Base-by-base conservation (phyloP, 2,888 invertebrate genomes). In the Caenorhabditis wallacei region DNA sequence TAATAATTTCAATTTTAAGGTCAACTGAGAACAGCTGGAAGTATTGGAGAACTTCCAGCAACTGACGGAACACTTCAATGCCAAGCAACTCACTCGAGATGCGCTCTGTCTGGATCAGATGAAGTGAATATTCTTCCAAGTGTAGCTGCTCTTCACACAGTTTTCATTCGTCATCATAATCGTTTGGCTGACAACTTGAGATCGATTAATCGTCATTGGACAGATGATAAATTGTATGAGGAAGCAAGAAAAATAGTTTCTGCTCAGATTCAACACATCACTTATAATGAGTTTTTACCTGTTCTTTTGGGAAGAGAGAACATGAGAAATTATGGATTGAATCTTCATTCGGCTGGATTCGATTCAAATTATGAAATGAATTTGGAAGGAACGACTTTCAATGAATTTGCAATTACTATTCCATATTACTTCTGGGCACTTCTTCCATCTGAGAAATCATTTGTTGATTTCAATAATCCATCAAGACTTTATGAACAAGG, bases 301-400 rank as follows among this genome's bases (percentile, higher is more conserved):
- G 72, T 91, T 40, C 80, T 91, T 18, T 59, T 91, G 2, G 91
- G 91, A 68, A 71, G 85, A 40, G 90, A 90, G 13, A 87, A 85
- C 46, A 87, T 90, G 74, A 85, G 89, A 66, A 84, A 85, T 26
- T 97, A 97, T 92, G 96, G 96, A 11, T 93, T 97, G 68, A 96
- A 95, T 86, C 93, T 97, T 5, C 92, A 95, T 87, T 95, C 95
- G 0, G 74, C 86, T 59, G 92, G 91, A n/a, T 90, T 87, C 80
- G 90, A 90, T 80, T 87, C 90, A 8, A 90, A 91, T 16, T 96
- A 96, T 91, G 94, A 95, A 91, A 93, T 94, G 86, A 80, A 92
- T 0, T 93, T 95, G 5, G 95, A 97, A 92, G 95, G 96, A 0
- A 94, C 94, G 11, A 94, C 96, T 2, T 76, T 79, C 54, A 83